Evolutionary conservation across 2,888 invertebrate species (phyloP).

Genomic region (Aproaerema taeniolella): DNA sequence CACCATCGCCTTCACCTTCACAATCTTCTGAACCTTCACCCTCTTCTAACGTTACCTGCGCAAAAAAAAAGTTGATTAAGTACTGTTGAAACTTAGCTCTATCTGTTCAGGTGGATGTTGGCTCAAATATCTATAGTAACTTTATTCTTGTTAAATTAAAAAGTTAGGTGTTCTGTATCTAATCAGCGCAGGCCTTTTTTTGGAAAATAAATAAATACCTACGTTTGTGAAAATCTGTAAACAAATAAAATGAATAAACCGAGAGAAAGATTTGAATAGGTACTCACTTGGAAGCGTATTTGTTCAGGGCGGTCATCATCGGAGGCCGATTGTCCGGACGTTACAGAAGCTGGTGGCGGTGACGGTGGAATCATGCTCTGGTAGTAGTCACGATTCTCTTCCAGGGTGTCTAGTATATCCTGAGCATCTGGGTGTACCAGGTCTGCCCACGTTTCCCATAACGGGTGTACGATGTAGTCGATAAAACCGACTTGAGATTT

Average conservation of each 20-base stretch:
- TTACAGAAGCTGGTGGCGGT: conserved; percentile 81
- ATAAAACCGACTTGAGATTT: conserved; percentile 99
- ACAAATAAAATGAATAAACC: not conserved
- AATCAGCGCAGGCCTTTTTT: no score
- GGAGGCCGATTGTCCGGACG: conserved; percentile 60
- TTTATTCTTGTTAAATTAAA: no score
- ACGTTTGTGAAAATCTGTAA: no score
- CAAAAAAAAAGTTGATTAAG: conserved; percentile 20
- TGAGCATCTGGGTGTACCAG: conserved; percentile 99
- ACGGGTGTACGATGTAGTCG: conserved; percentile 99
- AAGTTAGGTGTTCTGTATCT: no score
- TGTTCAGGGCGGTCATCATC: conserved; percentile 82
- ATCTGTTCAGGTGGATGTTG: no score
- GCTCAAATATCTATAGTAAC: no score
- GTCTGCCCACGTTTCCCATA: conserved; percentile 99
- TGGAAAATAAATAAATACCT: no score
- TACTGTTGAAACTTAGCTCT: no score
- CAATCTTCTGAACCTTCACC: conserved; percentile 83
- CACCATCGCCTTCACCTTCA: conserved; percentile 77
- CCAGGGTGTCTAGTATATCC: conserved; percentile 97
- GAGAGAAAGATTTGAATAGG: not conserved
- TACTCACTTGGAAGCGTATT: conserved; percentile 83
- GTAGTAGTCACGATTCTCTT: conserved; percentile 99
- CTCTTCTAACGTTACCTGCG: conserved; percentile 90
- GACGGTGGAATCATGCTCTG: conserved; percentile 96